Percentiles rank a stretch among this genome's conserved stretches.
These are phyloP conservation scores for Drosophila leonis DNA, from an alignment of 2,888 invertebrate genomes.

Conservation along the genomic window DNA sequence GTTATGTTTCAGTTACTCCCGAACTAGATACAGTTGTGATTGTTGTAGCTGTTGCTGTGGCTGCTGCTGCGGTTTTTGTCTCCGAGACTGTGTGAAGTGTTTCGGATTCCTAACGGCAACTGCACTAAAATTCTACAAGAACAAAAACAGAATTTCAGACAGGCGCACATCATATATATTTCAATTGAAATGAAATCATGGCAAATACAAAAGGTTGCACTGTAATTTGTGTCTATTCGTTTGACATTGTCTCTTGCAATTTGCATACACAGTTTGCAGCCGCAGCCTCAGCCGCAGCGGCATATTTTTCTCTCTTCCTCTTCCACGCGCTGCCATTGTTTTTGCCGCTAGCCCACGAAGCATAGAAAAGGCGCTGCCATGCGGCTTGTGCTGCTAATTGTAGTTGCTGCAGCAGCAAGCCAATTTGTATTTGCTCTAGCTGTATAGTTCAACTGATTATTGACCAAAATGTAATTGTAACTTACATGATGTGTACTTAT, in stretches of 20 bases:
- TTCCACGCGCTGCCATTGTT: slow-evolving; percentile 38
- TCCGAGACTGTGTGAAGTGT: slow-evolving; percentile 38
- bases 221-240: not conserved
- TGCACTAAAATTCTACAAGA: slow-evolving; percentile 8
- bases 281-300: slow-evolving; percentile 1
- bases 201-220: not conserved
- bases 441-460: too few species aligned
- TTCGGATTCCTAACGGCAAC: not conserved
- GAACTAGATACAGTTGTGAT: too few species aligned
- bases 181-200: not conserved
- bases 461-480: too few species aligned
- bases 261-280: not conserved
- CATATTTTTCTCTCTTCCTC: slow-evolving; percentile 3
- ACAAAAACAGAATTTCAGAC: not conserved
- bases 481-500: too few species aligned
- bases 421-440: not conserved
- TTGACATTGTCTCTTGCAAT: not conserved
- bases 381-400: not conserved
- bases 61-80: slow-evolving; percentile 9
- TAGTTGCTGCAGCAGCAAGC: too few species aligned
- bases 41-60: not conserved
- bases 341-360: slow-evolving; percentile 60
- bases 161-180: not conserved
- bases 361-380: not conserved
- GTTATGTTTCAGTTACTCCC: too few species aligned